Percentiles rank a stretch among this genome's conserved stretches.
Conservation (phyloP, 1,140 invertebrate species). For the Trachelipus rathkii region DNA sequence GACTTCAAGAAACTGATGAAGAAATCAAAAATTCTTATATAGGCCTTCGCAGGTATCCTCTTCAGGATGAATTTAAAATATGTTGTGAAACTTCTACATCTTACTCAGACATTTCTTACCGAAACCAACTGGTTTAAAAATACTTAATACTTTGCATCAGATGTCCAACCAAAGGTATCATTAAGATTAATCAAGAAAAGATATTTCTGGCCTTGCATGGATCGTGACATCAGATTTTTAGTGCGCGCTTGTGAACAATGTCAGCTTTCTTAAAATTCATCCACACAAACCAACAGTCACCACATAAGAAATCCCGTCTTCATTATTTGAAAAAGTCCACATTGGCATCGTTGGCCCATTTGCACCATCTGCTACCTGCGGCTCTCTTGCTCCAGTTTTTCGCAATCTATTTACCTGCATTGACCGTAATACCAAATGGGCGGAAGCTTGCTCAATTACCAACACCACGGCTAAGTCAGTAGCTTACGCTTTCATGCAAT, state of each 20-base stretch:
- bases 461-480: constrained; percentile 25
- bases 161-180: not conserved
- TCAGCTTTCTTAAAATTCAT: not conserved
- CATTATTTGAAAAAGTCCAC: not conserved
- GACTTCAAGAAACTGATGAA: too few species aligned
- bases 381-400: not conserved
- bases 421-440: constrained; percentile 16
- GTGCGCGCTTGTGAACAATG: not conserved
- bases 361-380: not conserved
- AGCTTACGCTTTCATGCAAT: constrained; percentile 27
- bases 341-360: not conserved
- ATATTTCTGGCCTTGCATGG: constrained; percentile 9
- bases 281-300: not conserved
- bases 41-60: too few species aligned
- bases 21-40: too few species aligned
- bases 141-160: not conserved
- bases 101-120: not conserved
- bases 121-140: too few species aligned
- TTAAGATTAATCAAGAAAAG: constrained; percentile 1
- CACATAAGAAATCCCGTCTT: not conserved
- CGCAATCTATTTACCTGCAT: not conserved
- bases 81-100: not conserved
- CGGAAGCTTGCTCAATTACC: constrained; percentile 22
- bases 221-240: not conserved
- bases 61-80: not conserved